Evolutionary conservation across 2,113 vertebrate species (phyloP).

Genomic region (Pseudopodoces humilis): DNA sequence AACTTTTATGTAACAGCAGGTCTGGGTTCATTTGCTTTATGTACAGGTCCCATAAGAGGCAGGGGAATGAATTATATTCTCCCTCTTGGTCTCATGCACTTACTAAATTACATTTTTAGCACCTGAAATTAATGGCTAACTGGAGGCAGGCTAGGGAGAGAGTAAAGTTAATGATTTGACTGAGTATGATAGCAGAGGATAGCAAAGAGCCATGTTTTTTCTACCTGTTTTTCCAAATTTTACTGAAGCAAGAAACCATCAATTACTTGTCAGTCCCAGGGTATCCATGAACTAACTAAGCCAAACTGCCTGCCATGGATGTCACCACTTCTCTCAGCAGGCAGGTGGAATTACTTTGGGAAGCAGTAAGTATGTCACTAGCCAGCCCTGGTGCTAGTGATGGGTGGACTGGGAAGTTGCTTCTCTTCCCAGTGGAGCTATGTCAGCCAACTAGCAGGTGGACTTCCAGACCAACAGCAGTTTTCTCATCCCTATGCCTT

Average conservation of each 20-base stretch:
- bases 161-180: constrained; percentile 60
- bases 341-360: not conserved
- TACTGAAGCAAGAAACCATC: constrained; percentile 7
- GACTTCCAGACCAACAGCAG: not conserved
- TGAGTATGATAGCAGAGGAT: constrained; percentile 43
- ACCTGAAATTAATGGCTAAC: constrained; percentile 38
- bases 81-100: constrained; percentile 18
- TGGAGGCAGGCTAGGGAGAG: constrained; percentile 31
- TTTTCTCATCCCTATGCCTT: not conserved
- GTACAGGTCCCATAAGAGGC: constrained; percentile 14
- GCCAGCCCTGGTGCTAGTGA: not conserved
- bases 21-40: constrained; percentile 53
- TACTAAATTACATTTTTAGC: constrained; percentile 66
- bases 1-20: constrained; percentile 34
- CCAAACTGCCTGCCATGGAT: not conserved
- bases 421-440: not conserved
- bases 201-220: not conserved
- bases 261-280: not conserved
- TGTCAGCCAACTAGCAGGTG: not conserved
- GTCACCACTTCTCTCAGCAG: not conserved
- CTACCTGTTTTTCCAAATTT: not conserved
- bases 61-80: constrained; percentile 55
- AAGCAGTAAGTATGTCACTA: not conserved
- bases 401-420: not conserved
- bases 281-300: not conserved